Conservation (phyloP, 2,113 vertebrate genomes). For the Oceanites oceanicus region DNA sequence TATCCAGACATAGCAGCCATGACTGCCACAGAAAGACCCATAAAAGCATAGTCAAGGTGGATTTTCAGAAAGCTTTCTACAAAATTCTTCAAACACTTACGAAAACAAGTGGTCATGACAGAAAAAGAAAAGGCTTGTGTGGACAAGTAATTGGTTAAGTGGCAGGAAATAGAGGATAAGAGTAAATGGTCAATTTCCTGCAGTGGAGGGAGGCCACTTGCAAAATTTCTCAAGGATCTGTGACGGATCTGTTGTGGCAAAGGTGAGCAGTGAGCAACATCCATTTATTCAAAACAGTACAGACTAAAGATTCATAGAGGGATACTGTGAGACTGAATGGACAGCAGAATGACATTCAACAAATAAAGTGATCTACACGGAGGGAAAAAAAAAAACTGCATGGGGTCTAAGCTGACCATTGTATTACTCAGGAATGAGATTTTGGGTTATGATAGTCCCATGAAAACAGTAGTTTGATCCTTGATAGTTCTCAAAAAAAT, state of each 20-base stretch:
- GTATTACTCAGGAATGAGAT: background rate
- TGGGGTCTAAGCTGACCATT: background rate
- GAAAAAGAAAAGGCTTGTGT: background rate
- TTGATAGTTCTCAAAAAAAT: background rate
- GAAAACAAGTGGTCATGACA: background rate
- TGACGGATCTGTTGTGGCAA: background rate
- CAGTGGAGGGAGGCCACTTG: background rate
- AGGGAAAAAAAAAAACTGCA: background rate
- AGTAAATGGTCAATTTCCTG: background rate
- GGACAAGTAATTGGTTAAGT: background rate
- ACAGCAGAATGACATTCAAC: background rate
- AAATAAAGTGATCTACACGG: background rate
- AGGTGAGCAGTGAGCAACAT: background rate
- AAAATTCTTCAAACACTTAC: background rate
- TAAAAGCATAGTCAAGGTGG: background rate
- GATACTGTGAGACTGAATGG: background rate
- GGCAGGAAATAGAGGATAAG: background rate
- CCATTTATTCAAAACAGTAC: background rate
- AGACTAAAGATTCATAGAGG: background rate
- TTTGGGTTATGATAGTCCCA: background rate
- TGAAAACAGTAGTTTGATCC: background rate
- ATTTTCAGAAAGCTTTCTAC: background rate
- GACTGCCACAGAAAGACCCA: background rate
- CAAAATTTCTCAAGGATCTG: background rate
- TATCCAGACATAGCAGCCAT: background rate